Conservation (phyloP, 1,140 invertebrate species). For the Eufriesea mexicana region DNA sequence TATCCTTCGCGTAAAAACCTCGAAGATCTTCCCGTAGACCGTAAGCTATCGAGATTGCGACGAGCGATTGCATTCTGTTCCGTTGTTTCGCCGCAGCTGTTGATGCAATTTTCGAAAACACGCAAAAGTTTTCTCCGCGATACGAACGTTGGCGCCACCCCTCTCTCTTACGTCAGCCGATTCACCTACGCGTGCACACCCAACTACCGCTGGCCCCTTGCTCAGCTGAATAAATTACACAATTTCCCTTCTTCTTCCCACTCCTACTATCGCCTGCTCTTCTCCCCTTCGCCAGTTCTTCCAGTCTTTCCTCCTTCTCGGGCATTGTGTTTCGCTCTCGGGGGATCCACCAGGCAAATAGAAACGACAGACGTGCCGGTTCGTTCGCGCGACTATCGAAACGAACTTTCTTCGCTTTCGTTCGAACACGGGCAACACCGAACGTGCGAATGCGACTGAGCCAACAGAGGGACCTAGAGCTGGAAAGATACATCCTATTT, state of each 20-base stretch:
- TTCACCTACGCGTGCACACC: constrained; percentile 28
- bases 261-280: constrained; percentile 6
- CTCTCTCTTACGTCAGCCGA: constrained; percentile 37
- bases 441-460: background rate
- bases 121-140: constrained; percentile 17
- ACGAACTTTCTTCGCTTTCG: constrained; percentile 38
- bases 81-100: constrained; percentile 18
- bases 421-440: constrained; percentile 18
- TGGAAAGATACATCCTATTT: background rate
- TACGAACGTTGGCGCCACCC: constrained; percentile 32
- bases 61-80: constrained; percentile 25
- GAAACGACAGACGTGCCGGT: constrained; percentile 24
- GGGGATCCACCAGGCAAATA: constrained; percentile 43
- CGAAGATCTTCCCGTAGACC: background rate
- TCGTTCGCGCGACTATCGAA: background rate
- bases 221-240: constrained; percentile 68
- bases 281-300: background rate
- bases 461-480: background rate
- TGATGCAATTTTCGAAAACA: constrained; percentile 37
- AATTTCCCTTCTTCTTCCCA: constrained; percentile 61
- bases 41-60: background rate
- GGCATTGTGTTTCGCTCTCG: constrained; percentile 53
- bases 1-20: background rate
- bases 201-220: constrained; percentile 18
- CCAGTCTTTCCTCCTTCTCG: constrained; percentile 30